phyloP scores from a whole-genome alignment of 1,140 invertebrate genomes.

The Drosophila arawakana region DNA sequence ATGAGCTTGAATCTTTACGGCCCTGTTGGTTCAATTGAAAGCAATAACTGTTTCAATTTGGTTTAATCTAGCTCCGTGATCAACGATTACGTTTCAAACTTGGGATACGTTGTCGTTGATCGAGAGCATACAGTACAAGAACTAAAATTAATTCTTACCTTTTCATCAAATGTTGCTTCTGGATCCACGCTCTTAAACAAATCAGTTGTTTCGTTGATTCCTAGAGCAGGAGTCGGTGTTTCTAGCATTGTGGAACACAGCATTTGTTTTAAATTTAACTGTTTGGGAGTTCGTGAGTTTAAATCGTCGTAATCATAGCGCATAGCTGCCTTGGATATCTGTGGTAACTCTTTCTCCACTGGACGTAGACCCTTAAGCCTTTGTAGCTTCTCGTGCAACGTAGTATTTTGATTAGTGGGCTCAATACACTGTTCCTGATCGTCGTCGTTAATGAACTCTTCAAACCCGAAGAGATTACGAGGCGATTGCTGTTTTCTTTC shows the following conservation, averaged over 20 bases:
- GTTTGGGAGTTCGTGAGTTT: conserved; percentile 21
- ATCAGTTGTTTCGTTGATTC: conserved; percentile 31
- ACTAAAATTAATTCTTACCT: conserved; percentile 28
- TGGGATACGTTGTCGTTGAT: neutral
- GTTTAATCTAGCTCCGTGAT: conserved; percentile 56
- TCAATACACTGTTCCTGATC: neutral
- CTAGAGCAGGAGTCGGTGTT: neutral
- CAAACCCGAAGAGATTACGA: conserved; percentile 63
- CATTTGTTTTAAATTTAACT: conserved; percentile 65
- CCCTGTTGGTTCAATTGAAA: conserved; percentile 77
- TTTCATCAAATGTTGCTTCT: conserved; percentile 68
- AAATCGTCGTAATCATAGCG: conserved; percentile 34
- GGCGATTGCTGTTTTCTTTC: neutral
- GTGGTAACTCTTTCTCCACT: conserved; percentile 36
- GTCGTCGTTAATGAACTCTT: conserved; percentile 51
- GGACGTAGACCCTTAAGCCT: conserved; percentile 57
- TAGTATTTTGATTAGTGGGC: conserved; percentile 20
- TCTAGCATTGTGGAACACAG: conserved; percentile 73
- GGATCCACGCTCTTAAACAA: conserved; percentile 59
- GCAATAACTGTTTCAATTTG: conserved; percentile 47
- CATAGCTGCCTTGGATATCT: conserved; percentile 15
- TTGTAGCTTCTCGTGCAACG: conserved; percentile 57
- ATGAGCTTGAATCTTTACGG: conserved; percentile 73
- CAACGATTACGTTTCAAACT: neutral
- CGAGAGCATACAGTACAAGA: conserved; percentile 20